phyloP scores from a whole-genome alignment of 35 echinoderm and acorn worm genomes.

The Amphiura filiformis region DNA sequence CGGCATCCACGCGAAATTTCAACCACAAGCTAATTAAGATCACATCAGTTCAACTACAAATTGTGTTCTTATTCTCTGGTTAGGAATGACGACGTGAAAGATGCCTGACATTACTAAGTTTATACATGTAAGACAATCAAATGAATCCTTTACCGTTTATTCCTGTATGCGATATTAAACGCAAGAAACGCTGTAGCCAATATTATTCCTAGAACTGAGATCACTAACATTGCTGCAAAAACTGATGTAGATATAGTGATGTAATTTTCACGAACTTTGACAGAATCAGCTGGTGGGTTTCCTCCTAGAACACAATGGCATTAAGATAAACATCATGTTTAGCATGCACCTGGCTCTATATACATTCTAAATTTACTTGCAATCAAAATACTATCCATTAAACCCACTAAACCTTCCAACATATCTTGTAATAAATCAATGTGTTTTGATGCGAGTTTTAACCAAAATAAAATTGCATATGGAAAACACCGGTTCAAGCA shows the following conservation, averaged over 20 bases:
- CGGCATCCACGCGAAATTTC: too few species aligned
- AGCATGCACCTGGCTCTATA: background rate
- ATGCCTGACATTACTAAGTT: too few species aligned
- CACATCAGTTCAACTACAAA: too few species aligned
- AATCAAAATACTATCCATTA: background rate
- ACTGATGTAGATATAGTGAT: slow-evolving; percentile 53
- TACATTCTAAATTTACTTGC: background rate
- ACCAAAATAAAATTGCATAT: too few species aligned
- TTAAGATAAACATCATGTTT: background rate
- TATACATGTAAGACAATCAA: too few species aligned
- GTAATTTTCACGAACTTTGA: slow-evolving; percentile 37
- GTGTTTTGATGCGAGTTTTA: background rate
- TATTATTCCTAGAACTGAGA: slow-evolving; percentile 55
- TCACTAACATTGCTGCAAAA: slow-evolving; percentile 50
- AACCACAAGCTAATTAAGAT: too few species aligned
- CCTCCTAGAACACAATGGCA: slow-evolving; percentile 49
- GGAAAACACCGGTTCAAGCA: too few species aligned
- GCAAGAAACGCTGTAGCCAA: slow-evolving; percentile 67
- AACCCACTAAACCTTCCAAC: background rate
- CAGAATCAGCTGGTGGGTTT: slow-evolving; percentile 71
- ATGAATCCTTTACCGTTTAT: slow-evolving; percentile 67
- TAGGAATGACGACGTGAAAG: too few species aligned
- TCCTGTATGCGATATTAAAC: slow-evolving; percentile 77
- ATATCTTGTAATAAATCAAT: background rate
- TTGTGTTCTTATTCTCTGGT: too few species aligned